Conservation (phyloP, 1,140 invertebrate genomes). For the Dufourea novaeangliae region DNA sequence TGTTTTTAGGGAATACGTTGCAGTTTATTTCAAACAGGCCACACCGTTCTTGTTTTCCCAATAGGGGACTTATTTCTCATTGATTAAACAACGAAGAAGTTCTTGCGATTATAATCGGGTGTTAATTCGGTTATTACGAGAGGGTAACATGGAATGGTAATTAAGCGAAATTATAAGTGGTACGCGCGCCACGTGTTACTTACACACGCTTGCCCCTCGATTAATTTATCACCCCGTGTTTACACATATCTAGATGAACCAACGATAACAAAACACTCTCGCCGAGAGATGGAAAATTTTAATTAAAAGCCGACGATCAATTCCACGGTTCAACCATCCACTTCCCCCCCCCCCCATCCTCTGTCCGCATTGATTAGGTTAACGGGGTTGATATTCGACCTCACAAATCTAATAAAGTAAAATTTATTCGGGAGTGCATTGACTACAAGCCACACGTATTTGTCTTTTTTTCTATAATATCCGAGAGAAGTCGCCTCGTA, state of each 20-base stretch:
- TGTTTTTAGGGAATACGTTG: no score
- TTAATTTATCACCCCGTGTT: slow-evolving; percentile 35
- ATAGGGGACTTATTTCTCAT: no score
- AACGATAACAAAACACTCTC: neutral
- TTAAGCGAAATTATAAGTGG: neutral
- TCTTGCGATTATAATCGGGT: no score
- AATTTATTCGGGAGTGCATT: neutral
- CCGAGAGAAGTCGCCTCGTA: neutral
- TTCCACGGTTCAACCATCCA: neutral
- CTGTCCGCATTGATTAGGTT: neutral
- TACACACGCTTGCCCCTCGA: neutral
- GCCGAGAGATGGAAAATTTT: slow-evolving; percentile 14
- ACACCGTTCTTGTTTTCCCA: no score
- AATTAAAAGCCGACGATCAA: slow-evolving; percentile 27
- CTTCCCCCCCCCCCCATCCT: neutral
- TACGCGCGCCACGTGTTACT: neutral
- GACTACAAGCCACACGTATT: neutral
- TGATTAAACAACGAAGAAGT: no score
- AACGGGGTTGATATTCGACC: neutral
- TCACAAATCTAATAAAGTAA: neutral
- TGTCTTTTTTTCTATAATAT: slow-evolving; percentile 2
- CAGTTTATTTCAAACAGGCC: no score
- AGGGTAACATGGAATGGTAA: neutral
- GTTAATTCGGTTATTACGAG: neutral
- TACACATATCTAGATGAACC: neutral